Evolutionary conservation across 2,888 invertebrate species (phyloP), one percentile per base, ranked within the genome.

Genomic region (Epirrhoe tristata): DNA sequence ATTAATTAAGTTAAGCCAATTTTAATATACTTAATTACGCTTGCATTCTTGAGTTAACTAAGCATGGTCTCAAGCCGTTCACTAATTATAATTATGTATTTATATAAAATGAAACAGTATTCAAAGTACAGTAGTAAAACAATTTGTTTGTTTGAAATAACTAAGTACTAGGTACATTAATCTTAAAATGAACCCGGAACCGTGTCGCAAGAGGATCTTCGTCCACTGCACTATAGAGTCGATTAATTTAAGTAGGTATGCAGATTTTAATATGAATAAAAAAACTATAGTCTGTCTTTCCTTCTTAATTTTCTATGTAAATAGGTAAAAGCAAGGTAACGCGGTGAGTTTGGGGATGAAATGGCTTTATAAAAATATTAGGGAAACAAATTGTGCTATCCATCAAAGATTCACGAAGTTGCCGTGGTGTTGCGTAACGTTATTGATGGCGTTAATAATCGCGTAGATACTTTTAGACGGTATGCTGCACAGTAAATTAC

Each of bases 311-410:
- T 72, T 72, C 73, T 71, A 73, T 75, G 65, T 71, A 69, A 71
- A 76, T 71, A 69, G 58, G 58, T 48, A 50, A 64, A 70, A 55
- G 60, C 68, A 60, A 58, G 63, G 63, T 64, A 67, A 60, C 51
- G 36, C 58, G 61, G 50, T 48, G 36, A 43, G 32, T 60, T 54
- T 43, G 32, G 46, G 46, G 53, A 59, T 67, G 58, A 53, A 60
- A 61, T 50, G 58, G 66, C 54, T 66, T 76, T 76, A 77, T 75
- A 79, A 75, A 78, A 77, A 82, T 79, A 79, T 80, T 75, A 70
- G 63, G 70, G 63, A 75, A 79, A 76, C 73, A 79, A 79, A 79
- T 80, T 81, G 71, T 59, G 61, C 57, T 57, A 66, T 61, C 48
- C 69, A 63, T 69, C 67, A 67, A 53, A 64, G 66, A 66, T 66